Percentiles rank a stretch among this genome's conserved stretches.
phyloP scores from a whole-genome alignment of 2,113 vertebrate species.

The Rhizomys pruinosus region DNA sequence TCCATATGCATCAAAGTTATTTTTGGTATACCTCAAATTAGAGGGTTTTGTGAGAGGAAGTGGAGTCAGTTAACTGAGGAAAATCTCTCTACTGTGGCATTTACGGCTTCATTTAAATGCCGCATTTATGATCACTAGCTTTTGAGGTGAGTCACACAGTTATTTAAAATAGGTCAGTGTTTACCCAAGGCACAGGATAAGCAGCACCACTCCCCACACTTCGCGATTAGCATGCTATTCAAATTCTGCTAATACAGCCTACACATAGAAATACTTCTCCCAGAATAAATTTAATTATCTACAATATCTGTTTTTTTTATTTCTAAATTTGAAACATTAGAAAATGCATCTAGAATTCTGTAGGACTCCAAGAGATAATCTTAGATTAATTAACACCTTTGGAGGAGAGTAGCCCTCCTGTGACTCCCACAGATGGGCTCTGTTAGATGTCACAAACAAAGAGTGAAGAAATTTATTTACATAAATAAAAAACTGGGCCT shows the following conservation, averaged over 20 bases:
- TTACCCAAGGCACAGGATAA: slow-evolving; percentile 20
- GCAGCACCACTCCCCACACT: background rate
- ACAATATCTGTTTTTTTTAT: slow-evolving; percentile 35
- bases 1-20: slow-evolving; percentile 2
- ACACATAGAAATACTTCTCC: slow-evolving; percentile 7
- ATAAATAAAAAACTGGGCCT: slow-evolving; percentile 27
- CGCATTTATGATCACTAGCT: slow-evolving; percentile 32
- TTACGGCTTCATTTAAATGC: slow-evolving; percentile 71
- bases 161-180: slow-evolving; percentile 62
- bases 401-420: background rate
- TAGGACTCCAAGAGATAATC: slow-evolving; percentile 10
- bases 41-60: slow-evolving; percentile 52
- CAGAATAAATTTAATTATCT: slow-evolving; percentile 63
- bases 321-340: slow-evolving; percentile 53
- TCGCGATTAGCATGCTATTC: slow-evolving; percentile 58
- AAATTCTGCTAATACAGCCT: background rate
- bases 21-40: slow-evolving; percentile 71
- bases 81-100: slow-evolving; percentile 53
- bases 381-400: slow-evolving; percentile 72
- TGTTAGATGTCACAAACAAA: slow-evolving; percentile 49
- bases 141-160: slow-evolving; percentile 61
- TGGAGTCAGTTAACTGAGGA: slow-evolving; percentile 20
- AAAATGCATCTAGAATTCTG: slow-evolving; percentile 59
- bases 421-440: background rate
- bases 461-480: slow-evolving; percentile 35